A percentile compares a stretch with the other conserved stretches of the same genome.
Conservation (phyloP, 2,888 invertebrate genomes). For the Mythimna ferrago region DNA sequence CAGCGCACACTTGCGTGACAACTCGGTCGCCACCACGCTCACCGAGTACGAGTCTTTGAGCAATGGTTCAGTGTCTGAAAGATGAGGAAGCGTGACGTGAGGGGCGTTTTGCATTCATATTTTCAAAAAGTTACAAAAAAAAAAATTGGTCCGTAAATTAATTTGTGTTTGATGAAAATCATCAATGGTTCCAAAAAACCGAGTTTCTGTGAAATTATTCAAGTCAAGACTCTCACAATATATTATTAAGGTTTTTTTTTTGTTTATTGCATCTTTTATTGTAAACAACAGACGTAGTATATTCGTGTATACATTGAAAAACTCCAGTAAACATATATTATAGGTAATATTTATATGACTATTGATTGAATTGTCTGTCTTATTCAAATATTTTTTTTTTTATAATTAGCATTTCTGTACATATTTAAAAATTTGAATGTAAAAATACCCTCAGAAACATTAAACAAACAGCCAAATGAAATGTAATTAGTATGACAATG, state of each 20-base stretch:
- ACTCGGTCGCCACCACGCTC: constrained; percentile 91
- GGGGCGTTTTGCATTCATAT: constrained; percentile 32
- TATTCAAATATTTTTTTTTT: neutral
- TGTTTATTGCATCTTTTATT: too few relatives aligned
- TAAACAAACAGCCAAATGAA: constrained; percentile 57
- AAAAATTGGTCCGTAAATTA: neutral
- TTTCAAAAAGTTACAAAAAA: neutral
- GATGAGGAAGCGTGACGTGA: constrained; percentile 64
- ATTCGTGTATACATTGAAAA: neutral
- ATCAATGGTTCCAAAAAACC: too few relatives aligned
- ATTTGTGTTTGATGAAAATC: too few relatives aligned
- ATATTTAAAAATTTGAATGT: constrained; percentile 17
- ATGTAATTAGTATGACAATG: constrained; percentile 52
- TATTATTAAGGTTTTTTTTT: too few relatives aligned
- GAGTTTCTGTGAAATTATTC: too few relatives aligned
- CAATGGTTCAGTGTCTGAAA: constrained; percentile 87
- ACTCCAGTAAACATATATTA: neutral
- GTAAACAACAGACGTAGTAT: too few relatives aligned
- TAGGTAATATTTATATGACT: neutral
- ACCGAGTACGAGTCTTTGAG: constrained; percentile 90
- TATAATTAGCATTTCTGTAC: neutral
- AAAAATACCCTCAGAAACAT: constrained; percentile 53
- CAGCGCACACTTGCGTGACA: constrained; percentile 92
- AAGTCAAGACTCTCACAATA: too few relatives aligned
- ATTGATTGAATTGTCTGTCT: neutral